Base-by-base conservation (phyloP, 2,888 invertebrate species). In the Spisula subtruncata region DNA sequence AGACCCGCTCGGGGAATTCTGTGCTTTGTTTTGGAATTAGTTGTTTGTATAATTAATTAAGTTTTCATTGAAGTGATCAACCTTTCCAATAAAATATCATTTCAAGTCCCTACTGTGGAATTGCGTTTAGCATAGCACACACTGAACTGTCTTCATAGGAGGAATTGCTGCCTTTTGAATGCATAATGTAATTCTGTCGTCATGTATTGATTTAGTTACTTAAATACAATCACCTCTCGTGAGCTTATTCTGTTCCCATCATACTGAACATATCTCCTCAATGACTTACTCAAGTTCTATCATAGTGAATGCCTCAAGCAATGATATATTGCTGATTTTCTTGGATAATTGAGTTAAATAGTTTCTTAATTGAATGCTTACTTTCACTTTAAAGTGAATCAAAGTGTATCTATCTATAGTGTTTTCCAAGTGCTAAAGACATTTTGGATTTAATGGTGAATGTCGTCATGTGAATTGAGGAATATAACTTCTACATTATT, bases 121-220 rank as follows among this genome's bases (percentile, higher is more conserved):
- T 60, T n/a, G 6, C 25, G 25, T 66, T 51, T 66, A 66, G 60
- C 60, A 66, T 66, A 66, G 25, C n/a, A n/a, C 5, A 25, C 60
- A 66, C 2, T 66, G 25, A 0, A 66, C n/a, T 25, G 20, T 10
- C n/a, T 0, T 66, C 25, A 66, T 2, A 6, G 60, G 25, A 66
- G 25, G 25, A 25, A 66, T 25, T n/a, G n/a, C 0, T n/a, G 25
- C 1, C 25, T 25, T 66, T 66, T n/a, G 60, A 66, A 66, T 66
- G 25, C 25, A 66, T 66, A 25, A 66, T 66, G n/a, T 66, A 66
- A 66, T 66, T 66, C 60, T n/a, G 25, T n/a, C 60, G 60, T 66
- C 60, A 60, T 60, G 20, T 66, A 66, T 66, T 66, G 60, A n/a
- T 66, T 25, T n/a, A n/a, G 12, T 1, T 25, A 66, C 60, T 66